phyloP scores from a whole-genome alignment of 2,888 invertebrate genomes.

The Tromatobia lineatoria region DNA sequence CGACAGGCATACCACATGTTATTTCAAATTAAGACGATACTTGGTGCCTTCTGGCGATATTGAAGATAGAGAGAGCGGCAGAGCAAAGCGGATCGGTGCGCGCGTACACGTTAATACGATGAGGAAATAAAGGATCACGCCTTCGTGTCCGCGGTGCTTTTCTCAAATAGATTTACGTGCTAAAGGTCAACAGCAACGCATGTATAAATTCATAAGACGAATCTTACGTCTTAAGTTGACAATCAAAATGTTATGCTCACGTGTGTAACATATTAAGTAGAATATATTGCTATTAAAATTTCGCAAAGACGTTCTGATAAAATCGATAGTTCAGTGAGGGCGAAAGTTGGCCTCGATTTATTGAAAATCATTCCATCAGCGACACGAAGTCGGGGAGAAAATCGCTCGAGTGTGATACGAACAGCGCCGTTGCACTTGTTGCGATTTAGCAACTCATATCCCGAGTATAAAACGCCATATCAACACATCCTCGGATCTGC shows the following conservation, averaged over 20 bases:
- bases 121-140: conserved; percentile 61
- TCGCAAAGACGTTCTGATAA: background rate
- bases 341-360: conserved; percentile 19
- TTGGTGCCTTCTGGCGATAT: background rate
- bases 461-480: conserved; percentile 43
- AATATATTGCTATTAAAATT: background rate
- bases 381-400: conserved; percentile 23
- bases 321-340: background rate
- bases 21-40: conserved; percentile 2
- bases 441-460: conserved; percentile 60
- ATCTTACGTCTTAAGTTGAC: background rate
- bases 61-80: conserved; percentile 1
- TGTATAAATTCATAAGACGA: background rate
- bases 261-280: background rate
- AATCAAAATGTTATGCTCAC: conserved; percentile 6
- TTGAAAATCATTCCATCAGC: background rate
- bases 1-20: background rate
- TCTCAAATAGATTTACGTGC: conserved; percentile 3
- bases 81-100: background rate
- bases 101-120: conserved; percentile 30
- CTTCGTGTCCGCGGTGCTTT: conserved; percentile 4
- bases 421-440: conserved; percentile 53
- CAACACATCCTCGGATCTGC: conserved; percentile 61
- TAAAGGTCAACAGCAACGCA: conserved; percentile 35
- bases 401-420: conserved; percentile 45